These are phyloP conservation scores for Scolanthus callimorphus DNA, from an alignment of 92 coral and sea anemone genomes.

Conservation along the genomic window DNA sequence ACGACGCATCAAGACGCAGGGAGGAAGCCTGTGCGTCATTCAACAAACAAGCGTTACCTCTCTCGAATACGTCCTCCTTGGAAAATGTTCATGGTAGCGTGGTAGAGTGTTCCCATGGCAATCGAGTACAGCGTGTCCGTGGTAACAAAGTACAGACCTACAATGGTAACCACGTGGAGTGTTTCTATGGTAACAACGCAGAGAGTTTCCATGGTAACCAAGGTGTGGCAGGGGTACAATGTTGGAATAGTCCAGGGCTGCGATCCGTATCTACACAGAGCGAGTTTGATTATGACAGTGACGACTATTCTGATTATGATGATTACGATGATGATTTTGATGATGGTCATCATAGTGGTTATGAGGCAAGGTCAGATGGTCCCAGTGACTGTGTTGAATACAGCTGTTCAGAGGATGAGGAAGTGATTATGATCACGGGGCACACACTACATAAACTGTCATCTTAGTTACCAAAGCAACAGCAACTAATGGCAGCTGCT, in stretches of 20 bases:
- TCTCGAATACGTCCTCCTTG: too few relatives aligned
- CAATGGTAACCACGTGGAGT: too few relatives aligned
- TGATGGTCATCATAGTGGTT: background rate
- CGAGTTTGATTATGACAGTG: constrained; percentile 1
- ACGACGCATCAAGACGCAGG: too few relatives aligned
- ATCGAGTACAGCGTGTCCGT: too few relatives aligned
- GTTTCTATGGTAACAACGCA: background rate
- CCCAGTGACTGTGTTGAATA: background rate
- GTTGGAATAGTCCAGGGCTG: background rate
- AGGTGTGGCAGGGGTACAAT: too few relatives aligned
- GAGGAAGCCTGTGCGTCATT: too few relatives aligned
- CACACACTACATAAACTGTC: background rate
- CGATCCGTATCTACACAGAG: background rate
- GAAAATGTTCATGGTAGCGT: too few relatives aligned
- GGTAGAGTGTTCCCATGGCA: background rate
- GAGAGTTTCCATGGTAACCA: background rate
- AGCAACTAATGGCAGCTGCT: too few relatives aligned
- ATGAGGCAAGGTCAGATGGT: background rate
- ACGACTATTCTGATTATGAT: background rate
- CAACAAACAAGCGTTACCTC: too few relatives aligned
- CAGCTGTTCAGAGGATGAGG: background rate
- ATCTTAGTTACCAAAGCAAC: background rate
- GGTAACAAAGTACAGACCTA: too few relatives aligned
- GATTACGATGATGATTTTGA: background rate
- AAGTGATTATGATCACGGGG: background rate